Evolutionary conservation across 2,797 vertebrate species (phyloP).

Genomic region (Lophura swinhoii): DNA sequence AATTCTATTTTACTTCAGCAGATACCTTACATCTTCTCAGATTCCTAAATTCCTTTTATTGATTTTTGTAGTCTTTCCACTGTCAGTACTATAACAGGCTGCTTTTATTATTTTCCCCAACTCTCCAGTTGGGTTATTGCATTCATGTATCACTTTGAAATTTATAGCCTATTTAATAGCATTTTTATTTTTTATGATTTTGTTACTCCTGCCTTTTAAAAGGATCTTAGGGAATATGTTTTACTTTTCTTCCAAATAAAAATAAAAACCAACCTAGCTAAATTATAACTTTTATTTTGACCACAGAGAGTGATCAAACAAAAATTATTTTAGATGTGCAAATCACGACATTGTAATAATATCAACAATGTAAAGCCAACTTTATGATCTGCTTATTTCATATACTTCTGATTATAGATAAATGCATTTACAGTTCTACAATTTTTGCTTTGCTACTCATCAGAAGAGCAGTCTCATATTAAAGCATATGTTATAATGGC

Average conservation of each 20-base stretch:
- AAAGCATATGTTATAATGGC: neutral
- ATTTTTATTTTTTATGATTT: slow-evolving; percentile 78
- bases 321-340: slow-evolving; percentile 66
- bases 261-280: slow-evolving; percentile 51
- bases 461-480: neutral
- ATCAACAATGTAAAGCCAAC: slow-evolving; percentile 53
- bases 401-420: slow-evolving; percentile 18
- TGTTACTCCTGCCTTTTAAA: slow-evolving; percentile 65
- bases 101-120: slow-evolving; percentile 71
- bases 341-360: slow-evolving; percentile 46
- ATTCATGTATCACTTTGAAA: slow-evolving; percentile 75
- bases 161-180: slow-evolving; percentile 75
- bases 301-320: slow-evolving; percentile 62
- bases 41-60: slow-evolving; percentile 7
- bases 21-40: neutral
- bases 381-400: slow-evolving; percentile 69
- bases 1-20: slow-evolving; percentile 27
- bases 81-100: neutral
- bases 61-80: slow-evolving; percentile 23
- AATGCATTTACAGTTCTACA: neutral
- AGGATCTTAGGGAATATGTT: slow-evolving; percentile 71
- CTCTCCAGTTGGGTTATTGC: slow-evolving; percentile 58
- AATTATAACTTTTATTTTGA: slow-evolving; percentile 72
- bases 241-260: slow-evolving; percentile 65
- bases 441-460: neutral